phyloP scores from a whole-genome alignment of 1,140 invertebrate genomes.

The Saccostrea glomerata region DNA sequence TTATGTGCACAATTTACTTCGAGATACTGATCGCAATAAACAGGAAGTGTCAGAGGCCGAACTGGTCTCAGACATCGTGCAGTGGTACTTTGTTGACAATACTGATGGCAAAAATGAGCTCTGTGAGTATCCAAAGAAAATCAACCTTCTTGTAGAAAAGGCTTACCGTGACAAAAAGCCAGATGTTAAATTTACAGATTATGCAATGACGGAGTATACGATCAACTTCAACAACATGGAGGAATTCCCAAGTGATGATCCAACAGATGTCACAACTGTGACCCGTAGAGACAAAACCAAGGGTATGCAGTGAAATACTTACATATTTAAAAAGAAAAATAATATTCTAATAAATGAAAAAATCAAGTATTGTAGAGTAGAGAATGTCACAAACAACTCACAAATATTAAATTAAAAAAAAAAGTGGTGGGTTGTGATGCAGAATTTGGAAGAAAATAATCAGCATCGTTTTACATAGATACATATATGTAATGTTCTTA shows the following conservation, averaged over 20 bases:
- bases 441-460: no score
- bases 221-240: slow-evolving; percentile 46
- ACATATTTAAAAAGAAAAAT: no score
- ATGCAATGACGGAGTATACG: slow-evolving; percentile 39
- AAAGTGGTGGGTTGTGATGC: no score
- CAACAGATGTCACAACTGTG: slow-evolving; percentile 43
- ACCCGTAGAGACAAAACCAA: slow-evolving; percentile 36
- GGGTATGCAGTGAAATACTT: background rate
- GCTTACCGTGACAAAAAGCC: slow-evolving; percentile 40
- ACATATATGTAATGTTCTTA: no score
- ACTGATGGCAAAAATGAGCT: slow-evolving; percentile 41
- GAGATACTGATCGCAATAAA: slow-evolving; percentile 41
- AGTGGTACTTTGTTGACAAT: slow-evolving; percentile 53
- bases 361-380: no score
- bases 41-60: slow-evolving; percentile 26
- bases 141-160: slow-evolving; percentile 45
- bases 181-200: slow-evolving; percentile 41
- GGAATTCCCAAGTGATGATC: slow-evolving; percentile 48
- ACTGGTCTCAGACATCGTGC: slow-evolving; percentile 46
- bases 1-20: slow-evolving; percentile 43
- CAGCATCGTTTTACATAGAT: no score
- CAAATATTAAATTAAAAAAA: no score
- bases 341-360: no score
- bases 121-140: slow-evolving; percentile 13
- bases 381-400: no score